Evolutionary conservation across 2,888 invertebrate genomes (phyloP), one percentile per base, ranked within the genome.

Genomic region (Diarsia brunnea): DNA sequence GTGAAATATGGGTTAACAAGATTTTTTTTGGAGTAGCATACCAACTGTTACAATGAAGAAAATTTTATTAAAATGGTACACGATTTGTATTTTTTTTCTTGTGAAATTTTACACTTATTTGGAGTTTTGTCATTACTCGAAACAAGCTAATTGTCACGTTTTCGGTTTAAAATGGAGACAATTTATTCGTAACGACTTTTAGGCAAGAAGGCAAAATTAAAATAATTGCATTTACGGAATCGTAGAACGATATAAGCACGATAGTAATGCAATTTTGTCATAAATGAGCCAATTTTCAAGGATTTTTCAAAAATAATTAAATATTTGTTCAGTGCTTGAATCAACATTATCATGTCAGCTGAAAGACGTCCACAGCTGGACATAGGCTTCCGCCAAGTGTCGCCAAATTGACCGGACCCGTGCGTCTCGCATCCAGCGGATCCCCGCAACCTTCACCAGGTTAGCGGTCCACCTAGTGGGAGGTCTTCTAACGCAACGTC

Each of bases 1-100:
- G 4, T 85, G 53, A 83, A 83, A 84, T 84, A 84, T 77, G 77
- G 68, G n/a, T 45, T 49, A 53, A 66, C 77, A 81, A 83, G 69
- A 55, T 81, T 82, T 84, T 80, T 84, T 66, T 47, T 0, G 11
- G 4, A 27, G 45, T 64, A 27, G 14, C 61, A 53, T 27, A 58
- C 69, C 69, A 79, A 67, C 79, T 81, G 79, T 69, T 84, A 68
- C 79, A 69, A 19, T 24, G n/a, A n/a, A 24, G 14, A 65, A 66
- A 67, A 31, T 78, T 76, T 72, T 81, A 83, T 69, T 78, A 65
- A 82, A 83, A 71, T 31, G 16, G 19, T 49, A n/a, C 24, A 49
- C 4, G 51, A 21, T n/a, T 51, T 27, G 27, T 27, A 58, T 51
- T 53, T 24, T 51, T 51, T 47, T 60, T 69, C 45, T 21, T 53